These are phyloP conservation scores for Tragelaphus eurycerus DNA, from an alignment of 2,797 vertebrate species.

Conservation along the genomic window DNA sequence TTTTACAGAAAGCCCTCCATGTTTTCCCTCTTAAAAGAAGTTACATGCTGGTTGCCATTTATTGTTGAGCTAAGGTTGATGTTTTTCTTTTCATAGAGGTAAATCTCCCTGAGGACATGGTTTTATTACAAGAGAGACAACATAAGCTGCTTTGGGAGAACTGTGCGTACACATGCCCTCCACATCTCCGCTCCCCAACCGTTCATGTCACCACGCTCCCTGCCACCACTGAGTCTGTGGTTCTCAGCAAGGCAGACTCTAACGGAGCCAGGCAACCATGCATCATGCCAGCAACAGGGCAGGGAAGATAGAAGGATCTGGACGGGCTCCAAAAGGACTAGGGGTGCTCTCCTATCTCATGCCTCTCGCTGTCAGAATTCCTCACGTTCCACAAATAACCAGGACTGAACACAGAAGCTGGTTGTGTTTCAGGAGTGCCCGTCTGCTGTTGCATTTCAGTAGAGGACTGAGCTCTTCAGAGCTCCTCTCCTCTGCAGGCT, in stretches of 20 bases:
- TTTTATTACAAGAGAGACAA: background rate
- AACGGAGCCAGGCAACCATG: background rate
- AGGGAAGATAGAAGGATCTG: background rate
- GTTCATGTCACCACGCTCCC: fast-evolving
- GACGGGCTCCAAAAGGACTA: background rate
- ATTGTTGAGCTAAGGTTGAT: background rate
- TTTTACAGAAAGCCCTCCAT: background rate
- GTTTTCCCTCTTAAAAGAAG: background rate
- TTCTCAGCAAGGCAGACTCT: background rate
- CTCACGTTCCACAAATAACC: background rate
- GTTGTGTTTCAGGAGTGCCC: background rate
- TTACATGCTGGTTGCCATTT: background rate
- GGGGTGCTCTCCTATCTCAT: background rate
- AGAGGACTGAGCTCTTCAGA: background rate
- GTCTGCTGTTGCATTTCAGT: background rate
- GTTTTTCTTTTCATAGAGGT: background rate
- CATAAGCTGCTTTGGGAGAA: background rate
- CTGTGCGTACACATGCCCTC: fast-evolving
- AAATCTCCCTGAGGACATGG: background rate
- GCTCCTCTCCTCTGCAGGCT: background rate
- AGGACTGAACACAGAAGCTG: background rate
- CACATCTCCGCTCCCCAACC: fast-evolving
- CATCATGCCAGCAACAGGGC: background rate
- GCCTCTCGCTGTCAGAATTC: background rate
- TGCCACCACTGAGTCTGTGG: background rate